Conservation (phyloP, 1,140 invertebrate genomes). For the Sitobion miscanthi region DNA sequence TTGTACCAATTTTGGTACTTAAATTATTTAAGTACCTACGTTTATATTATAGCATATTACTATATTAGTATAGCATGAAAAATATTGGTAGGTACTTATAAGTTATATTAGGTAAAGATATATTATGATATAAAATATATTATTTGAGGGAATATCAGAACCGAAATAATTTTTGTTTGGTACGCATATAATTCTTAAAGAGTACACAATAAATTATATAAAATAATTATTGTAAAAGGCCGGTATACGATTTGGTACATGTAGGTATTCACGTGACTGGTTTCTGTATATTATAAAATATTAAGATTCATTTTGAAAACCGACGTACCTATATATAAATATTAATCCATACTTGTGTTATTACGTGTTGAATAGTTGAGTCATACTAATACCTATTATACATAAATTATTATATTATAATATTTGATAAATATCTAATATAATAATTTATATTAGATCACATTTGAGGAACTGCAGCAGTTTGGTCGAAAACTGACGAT, state of each 20-base stretch:
- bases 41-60: too few relatives aligned
- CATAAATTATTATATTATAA: too few relatives aligned
- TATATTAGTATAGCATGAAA: background rate
- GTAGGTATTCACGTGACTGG: background rate
- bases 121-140: background rate
- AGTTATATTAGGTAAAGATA: background rate
- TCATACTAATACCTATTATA: background rate
- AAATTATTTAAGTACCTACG: background rate
- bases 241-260: background rate
- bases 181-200: background rate
- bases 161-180: background rate
- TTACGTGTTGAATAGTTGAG: background rate
- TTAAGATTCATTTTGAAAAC: background rate
- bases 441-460: background rate
- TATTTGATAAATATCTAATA: too few relatives aligned
- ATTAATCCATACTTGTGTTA: background rate
- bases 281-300: background rate
- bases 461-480: background rate
- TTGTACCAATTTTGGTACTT: too few relatives aligned
- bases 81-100: background rate
- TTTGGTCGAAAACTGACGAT: background rate
- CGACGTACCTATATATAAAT: background rate
- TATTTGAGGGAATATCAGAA: background rate
- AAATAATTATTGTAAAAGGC: background rate
- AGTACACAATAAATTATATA: background rate